Conservation (phyloP, 2,888 invertebrate genomes). For the Cephus spinipes region DNA sequence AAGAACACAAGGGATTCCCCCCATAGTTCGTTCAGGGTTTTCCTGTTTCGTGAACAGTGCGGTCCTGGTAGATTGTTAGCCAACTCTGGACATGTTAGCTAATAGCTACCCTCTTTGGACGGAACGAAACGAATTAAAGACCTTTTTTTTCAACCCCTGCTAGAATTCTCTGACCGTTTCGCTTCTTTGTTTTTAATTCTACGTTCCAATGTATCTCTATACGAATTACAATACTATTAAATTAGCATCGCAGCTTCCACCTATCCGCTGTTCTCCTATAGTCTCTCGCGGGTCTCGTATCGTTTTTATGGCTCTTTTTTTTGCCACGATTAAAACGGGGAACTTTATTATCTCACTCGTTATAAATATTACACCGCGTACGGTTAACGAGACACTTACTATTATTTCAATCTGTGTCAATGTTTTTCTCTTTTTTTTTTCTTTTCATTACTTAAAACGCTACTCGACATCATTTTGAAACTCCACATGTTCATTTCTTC, state of each 20-base stretch:
- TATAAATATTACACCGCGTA: neutral
- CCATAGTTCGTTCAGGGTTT: neutral
- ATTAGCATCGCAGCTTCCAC: neutral
- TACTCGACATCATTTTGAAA: neutral
- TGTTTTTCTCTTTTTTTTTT: too few relatives aligned
- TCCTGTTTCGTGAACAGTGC: neutral
- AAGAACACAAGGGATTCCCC: slow-evolving; percentile 31
- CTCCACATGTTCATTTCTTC: neutral
- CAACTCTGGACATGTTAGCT: slow-evolving; percentile 36
- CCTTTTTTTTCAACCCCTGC: slow-evolving; percentile 33
- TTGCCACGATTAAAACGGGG: neutral
- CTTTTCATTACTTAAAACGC: neutral
- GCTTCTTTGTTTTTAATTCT: slow-evolving; percentile 8
- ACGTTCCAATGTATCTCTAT: neutral
- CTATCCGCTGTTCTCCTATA: neutral
- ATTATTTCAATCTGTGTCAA: neutral
- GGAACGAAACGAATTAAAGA: slow-evolving; percentile 31
- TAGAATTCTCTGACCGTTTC: slow-evolving; percentile 29
- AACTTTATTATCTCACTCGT: neutral
- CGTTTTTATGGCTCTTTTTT: neutral
- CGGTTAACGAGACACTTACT: neutral
- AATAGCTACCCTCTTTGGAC: slow-evolving; percentile 35
- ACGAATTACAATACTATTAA: neutral
- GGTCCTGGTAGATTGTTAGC: slow-evolving; percentile 17
- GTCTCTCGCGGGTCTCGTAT: neutral